Evolutionary conservation across 2,888 invertebrate genomes (phyloP).

Genomic region (Punctoribates punctum): DNA sequence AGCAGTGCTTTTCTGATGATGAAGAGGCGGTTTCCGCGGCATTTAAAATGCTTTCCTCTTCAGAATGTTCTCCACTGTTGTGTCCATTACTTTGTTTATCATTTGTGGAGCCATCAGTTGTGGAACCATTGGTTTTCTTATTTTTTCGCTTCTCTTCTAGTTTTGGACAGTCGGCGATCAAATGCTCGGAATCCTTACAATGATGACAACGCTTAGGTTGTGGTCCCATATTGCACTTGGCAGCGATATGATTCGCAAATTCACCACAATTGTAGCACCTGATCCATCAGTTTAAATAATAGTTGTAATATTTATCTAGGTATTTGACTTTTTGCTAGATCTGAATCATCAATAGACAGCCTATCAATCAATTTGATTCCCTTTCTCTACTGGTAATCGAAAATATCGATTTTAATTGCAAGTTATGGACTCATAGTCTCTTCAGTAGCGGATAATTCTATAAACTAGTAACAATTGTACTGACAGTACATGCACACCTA

Average conservation of each 20-base stretch:
- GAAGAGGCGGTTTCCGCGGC: slow-evolving; percentile 32
- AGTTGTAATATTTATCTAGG: no score
- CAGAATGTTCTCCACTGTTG: not conserved
- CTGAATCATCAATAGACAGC: no score
- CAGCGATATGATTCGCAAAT: slow-evolving; percentile 86
- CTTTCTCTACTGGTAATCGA: no score
- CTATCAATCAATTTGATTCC: no score
- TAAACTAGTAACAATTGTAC: no score
- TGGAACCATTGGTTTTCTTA: slow-evolving; percentile 7
- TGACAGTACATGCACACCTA: no score
- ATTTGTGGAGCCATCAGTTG: slow-evolving; percentile 40
- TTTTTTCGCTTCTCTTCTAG: slow-evolving; percentile 42
- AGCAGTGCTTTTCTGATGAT: slow-evolving; percentile 15
- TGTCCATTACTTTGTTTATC: slow-evolving; percentile 37
- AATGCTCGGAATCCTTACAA: slow-evolving; percentile 81
- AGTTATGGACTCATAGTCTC: no score
- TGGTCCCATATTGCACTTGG: slow-evolving; percentile 79
- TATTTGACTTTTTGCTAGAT: no score
- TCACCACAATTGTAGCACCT: slow-evolving; percentile 92
- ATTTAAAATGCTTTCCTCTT: slow-evolving; percentile 33
- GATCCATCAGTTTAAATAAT: slow-evolving; percentile 44
- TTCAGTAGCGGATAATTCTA: no score
- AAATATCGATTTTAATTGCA: no score
- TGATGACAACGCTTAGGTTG: slow-evolving; percentile 86
- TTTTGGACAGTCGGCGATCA: slow-evolving; percentile 81